These are phyloP conservation scores for Drosophila nikananu DNA, from an alignment of 1,140 invertebrate genomes.

Conservation along the genomic window DNA sequence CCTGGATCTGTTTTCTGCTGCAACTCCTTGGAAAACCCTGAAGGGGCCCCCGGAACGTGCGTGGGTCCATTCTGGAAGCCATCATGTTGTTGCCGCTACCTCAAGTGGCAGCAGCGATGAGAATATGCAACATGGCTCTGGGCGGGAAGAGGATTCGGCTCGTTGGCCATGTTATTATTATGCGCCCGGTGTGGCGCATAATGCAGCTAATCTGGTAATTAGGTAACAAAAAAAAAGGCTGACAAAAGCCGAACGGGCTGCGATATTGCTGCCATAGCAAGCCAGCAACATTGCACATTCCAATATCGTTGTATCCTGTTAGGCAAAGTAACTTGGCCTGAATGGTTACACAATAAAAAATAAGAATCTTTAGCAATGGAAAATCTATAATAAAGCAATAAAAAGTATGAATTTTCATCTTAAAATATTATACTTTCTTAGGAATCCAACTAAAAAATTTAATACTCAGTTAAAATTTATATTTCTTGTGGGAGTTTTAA, in stretches of 20 bases:
- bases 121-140: conserved; percentile 31
- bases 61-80: conserved; percentile 35
- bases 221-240: conserved; percentile 69
- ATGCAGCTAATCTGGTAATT: conserved; percentile 82
- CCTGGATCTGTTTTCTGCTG: conserved; percentile 27
- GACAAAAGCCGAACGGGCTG: conserved; percentile 73
- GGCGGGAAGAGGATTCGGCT: conserved; percentile 16
- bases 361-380: neutral
- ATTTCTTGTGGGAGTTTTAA: neutral
- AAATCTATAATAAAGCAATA: neutral
- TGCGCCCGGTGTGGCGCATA: conserved; percentile 76
- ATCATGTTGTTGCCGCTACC: conserved; percentile 33
- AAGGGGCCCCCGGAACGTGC: conserved; percentile 27
- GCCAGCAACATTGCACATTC: conserved; percentile 53
- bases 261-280: conserved; percentile 36
- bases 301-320: conserved; percentile 80
- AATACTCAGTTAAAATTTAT: neutral
- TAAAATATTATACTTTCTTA: no score
- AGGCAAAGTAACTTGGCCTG: conserved; percentile 69
- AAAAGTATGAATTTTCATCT: no score
- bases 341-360: neutral
- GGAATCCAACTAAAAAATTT: neutral
- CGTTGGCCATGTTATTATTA: conserved; percentile 55
- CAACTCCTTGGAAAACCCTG: conserved; percentile 27
- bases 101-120: conserved; percentile 45